Evolutionary conservation across 1,140 invertebrate genomes (phyloP).

Genomic region (Tetraneura akinire): DNA sequence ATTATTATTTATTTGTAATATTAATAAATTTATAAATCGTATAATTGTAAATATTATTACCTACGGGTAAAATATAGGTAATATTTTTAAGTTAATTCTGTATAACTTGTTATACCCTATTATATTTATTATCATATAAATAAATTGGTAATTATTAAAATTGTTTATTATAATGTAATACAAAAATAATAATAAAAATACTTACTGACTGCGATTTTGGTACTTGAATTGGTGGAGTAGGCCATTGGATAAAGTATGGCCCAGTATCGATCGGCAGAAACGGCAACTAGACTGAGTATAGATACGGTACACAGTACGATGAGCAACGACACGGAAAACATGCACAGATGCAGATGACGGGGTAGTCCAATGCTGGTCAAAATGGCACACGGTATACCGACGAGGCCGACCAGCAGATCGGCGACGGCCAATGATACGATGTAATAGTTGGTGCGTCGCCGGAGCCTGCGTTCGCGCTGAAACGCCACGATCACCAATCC

Average conservation of each 20-base stretch:
- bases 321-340: conserved; percentile 84
- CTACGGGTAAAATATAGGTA: too few relatives aligned
- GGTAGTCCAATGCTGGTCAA: conserved; percentile 75
- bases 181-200: not conserved
- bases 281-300: conserved; percentile 87
- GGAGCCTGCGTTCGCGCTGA: conserved; percentile 71
- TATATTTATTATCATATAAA: too few relatives aligned
- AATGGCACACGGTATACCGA: conserved; percentile 85
- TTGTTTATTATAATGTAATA: too few relatives aligned
- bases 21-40: too few relatives aligned
- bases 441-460: conserved; percentile 86
- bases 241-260: conserved; percentile 87
- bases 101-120: too few relatives aligned
- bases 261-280: conserved; percentile 89
- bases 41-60: too few relatives aligned
- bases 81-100: too few relatives aligned
- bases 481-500: conserved; percentile 83
- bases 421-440: conserved; percentile 85
- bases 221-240: conserved; percentile 82
- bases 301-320: conserved; percentile 88
- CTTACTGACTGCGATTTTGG: conserved; percentile 81
- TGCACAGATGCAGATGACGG: conserved; percentile 75
- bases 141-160: too few relatives aligned
- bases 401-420: conserved; percentile 76
- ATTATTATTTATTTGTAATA: too few relatives aligned